Conservation (phyloP, 2,797 vertebrate species). For the Sebastes oblongus region DNA sequence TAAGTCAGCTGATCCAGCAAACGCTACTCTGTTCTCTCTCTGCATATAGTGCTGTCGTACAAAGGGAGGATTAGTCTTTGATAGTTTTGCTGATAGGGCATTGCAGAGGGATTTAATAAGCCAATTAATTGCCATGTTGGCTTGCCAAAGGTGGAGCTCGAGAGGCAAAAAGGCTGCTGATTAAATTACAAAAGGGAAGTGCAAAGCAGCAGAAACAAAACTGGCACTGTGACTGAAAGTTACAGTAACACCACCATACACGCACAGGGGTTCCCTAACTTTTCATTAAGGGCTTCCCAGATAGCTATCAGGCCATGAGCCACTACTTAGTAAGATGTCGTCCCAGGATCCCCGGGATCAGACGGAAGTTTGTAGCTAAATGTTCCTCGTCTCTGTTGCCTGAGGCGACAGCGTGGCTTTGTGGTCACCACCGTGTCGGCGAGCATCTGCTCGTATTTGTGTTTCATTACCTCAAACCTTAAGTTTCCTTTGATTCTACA, state of each 20-base stretch:
- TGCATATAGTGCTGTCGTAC: constrained; percentile 45
- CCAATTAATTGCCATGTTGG: constrained; percentile 77
- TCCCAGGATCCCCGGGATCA: background rate
- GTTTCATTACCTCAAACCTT: constrained; percentile 22
- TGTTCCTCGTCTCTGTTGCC: constrained; percentile 7
- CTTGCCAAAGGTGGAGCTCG: constrained; percentile 72
- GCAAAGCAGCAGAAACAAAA: constrained; percentile 59
- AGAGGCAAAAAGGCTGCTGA: constrained; percentile 55
- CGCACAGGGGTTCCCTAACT: constrained; percentile 33
- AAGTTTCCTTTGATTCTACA: background rate
- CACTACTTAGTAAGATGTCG: background rate
- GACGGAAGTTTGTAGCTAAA: constrained; percentile 6
- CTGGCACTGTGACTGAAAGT: constrained; percentile 41
- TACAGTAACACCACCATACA: constrained; percentile 7
- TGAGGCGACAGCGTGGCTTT: background rate
- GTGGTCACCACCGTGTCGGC: constrained; percentile 3
- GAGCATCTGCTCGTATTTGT: constrained; percentile 22
- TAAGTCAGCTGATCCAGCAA: constrained; percentile 47
- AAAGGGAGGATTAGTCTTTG: constrained; percentile 76
- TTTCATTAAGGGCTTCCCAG: constrained; percentile 22
- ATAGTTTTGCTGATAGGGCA: constrained; percentile 80
- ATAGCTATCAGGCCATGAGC: constrained; percentile 9
- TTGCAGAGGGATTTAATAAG: constrained; percentile 77
- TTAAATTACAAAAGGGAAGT: constrained; percentile 66
- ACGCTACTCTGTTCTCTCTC: constrained; percentile 14